Conservation (phyloP, 1,140 invertebrate species). For the Meloidogyne floridensis region DNA sequence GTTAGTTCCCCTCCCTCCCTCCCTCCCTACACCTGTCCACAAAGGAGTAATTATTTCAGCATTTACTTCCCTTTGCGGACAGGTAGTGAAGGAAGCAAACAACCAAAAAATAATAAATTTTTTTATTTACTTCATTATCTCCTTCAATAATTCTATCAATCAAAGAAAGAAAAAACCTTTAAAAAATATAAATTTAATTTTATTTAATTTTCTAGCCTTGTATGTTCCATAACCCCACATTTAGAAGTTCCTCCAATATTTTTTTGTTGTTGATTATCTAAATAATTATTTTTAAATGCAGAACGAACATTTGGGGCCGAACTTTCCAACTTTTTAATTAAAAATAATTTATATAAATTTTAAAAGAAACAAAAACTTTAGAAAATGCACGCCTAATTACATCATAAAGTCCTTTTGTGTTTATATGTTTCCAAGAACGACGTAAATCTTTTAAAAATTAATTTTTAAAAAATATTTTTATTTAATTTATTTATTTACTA, state of each 20-base stretch:
- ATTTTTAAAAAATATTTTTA: neutral
- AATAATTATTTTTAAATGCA: slow-evolving; percentile 23
- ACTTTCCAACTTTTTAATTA: slow-evolving; percentile 27
- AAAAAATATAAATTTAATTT: slow-evolving; percentile 12
- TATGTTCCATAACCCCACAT: slow-evolving; percentile 25
- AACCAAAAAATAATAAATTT: too few relatives aligned
- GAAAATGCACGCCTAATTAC: slow-evolving; percentile 44
- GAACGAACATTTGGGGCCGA: neutral
- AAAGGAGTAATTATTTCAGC: too few relatives aligned
- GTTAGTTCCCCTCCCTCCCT: too few relatives aligned
- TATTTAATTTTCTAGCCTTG: neutral
- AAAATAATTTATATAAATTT: neutral
- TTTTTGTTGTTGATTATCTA: neutral
- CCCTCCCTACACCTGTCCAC: too few relatives aligned
- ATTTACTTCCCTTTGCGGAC: too few relatives aligned
- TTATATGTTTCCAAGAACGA: slow-evolving; percentile 46
- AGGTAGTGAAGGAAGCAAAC: too few relatives aligned
- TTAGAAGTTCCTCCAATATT: neutral
- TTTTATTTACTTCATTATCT: slow-evolving; percentile 8
- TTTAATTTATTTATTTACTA: slow-evolving; percentile 14
- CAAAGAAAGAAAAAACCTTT: slow-evolving; percentile 31
- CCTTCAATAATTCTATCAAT: slow-evolving; percentile 40
- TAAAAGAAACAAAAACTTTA: slow-evolving; percentile 29
- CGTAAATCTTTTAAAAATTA: slow-evolving; percentile 10
- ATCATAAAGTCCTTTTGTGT: slow-evolving; percentile 48